These are phyloP conservation scores for Eulemur rufifrons DNA, from an alignment of 2,113 vertebrate genomes.

Conservation along the genomic window DNA sequence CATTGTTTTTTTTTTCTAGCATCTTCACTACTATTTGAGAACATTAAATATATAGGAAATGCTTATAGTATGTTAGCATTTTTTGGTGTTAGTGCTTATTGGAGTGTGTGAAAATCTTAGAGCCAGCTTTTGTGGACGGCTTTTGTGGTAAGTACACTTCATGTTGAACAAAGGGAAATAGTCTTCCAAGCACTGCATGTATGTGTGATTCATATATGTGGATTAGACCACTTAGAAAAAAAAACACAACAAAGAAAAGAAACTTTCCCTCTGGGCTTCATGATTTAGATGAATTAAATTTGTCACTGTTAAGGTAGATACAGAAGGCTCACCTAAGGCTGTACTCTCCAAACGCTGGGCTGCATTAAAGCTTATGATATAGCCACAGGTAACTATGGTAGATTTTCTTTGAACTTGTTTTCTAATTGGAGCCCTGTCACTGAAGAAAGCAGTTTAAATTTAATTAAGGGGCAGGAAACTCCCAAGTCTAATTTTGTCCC, in stretches of 20 bases:
- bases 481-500: conserved; percentile 52
- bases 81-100: neutral
- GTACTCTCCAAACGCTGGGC: neutral
- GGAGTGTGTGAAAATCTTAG: conserved; percentile 19
- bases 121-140: neutral
- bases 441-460: conserved; percentile 49
- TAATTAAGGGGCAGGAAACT: conserved; percentile 56
- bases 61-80: neutral
- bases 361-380: neutral
- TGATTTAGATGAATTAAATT: conserved; percentile 39
- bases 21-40: neutral
- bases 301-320: neutral
- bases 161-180: conserved; percentile 10
- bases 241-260: conserved; percentile 51
- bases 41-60: neutral
- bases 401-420: conserved; percentile 33
- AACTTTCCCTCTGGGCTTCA: conserved; percentile 1
- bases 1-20: neutral
- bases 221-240: conserved; percentile 44
- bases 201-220: conserved; percentile 48
- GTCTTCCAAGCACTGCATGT: conserved; percentile 33
- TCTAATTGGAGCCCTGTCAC: conserved; percentile 33
- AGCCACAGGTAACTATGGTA: conserved; percentile 13
- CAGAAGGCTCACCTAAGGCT: neutral
- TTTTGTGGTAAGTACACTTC: conserved; percentile 23